These are phyloP conservation scores for Octonoba sinensis DNA, from an alignment of 2,888 invertebrate genomes.

Conservation along the genomic window DNA sequence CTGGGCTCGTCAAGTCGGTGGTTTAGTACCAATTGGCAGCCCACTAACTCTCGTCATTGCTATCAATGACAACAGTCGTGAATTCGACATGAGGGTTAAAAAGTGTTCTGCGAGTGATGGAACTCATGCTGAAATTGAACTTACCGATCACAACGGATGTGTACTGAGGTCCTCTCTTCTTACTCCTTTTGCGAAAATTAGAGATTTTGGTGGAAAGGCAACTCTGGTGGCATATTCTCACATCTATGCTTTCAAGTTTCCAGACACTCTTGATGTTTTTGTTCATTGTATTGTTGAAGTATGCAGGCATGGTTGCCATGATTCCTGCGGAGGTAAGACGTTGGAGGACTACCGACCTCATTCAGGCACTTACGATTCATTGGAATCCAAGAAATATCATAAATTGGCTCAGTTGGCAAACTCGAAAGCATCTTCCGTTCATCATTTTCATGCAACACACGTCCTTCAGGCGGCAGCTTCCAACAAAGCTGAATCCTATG, in stretches of 20 bases:
- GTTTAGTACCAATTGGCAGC: constrained; percentile 91
- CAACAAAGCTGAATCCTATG: neutral
- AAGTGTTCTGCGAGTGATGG: constrained; percentile 94
- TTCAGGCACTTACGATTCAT: neutral
- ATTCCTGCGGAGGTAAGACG: constrained; percentile 26
- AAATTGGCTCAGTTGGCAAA: constrained; percentile 19
- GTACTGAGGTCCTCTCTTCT: constrained; percentile 94
- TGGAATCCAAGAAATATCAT: constrained; percentile 44
- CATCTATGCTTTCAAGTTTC: constrained; percentile 96
- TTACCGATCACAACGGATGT: constrained; percentile 92
- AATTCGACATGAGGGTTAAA: constrained; percentile 95
- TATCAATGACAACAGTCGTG: constrained; percentile 92
- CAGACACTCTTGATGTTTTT: constrained; percentile 92
- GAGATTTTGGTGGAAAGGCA: constrained; percentile 83
- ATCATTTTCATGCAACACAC: neutral
- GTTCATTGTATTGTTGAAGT: constrained; percentile 94
- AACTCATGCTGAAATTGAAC: constrained; percentile 83
- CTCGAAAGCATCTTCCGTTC: neutral
- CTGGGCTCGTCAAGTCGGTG: constrained; percentile 93
- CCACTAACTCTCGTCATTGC: constrained; percentile 92
- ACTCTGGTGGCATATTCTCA: constrained; percentile 90
- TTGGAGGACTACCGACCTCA: constrained; percentile 3
- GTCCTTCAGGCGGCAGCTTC: neutral
- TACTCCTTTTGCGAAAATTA: constrained; percentile 89
- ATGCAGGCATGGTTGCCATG: constrained; percentile 89